Percentiles rank a stretch among this genome's conserved stretches.
Evolutionary conservation across 2,888 invertebrate genomes (phyloP).

Genomic region (Calliphora vomitoria): DNA sequence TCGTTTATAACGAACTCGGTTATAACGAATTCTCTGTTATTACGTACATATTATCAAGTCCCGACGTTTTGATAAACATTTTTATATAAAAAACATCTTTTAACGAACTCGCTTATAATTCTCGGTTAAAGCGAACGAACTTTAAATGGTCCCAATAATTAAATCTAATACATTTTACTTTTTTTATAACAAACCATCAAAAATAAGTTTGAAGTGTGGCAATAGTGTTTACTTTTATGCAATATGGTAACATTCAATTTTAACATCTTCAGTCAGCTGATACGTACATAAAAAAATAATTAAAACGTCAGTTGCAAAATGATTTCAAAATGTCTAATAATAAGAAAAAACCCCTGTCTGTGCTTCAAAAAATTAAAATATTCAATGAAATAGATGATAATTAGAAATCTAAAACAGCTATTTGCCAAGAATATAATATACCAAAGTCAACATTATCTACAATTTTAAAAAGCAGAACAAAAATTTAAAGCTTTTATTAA

Average conservation of each 20-base stretch:
- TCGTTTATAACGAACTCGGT: slow-evolving; percentile 3
- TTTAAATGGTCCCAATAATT: too few species aligned
- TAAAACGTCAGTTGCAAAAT: neutral
- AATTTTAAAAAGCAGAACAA: slow-evolving; percentile 11
- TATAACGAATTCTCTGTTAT: neutral
- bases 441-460: slow-evolving; percentile 15
- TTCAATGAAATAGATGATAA: neutral
- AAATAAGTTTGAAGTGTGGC: too few species aligned
- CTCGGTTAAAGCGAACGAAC: neutral
- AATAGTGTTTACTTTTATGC: too few species aligned
- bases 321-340: neutral
- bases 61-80: neutral
- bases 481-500: neutral
- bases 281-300: too few species aligned
- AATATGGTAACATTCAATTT: too few species aligned
- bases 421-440: slow-evolving; percentile 5
- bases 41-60: neutral
- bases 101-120: neutral
- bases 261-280: too few species aligned
- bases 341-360: neutral
- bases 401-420: neutral
- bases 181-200: too few species aligned
- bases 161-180: too few species aligned
- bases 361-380: neutral
- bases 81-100: neutral